A percentile compares a stretch with the other conserved stretches of the same genome.
Conservation (phyloP, 2,888 invertebrate genomes). For the Hydrotaea diabolus region DNA sequence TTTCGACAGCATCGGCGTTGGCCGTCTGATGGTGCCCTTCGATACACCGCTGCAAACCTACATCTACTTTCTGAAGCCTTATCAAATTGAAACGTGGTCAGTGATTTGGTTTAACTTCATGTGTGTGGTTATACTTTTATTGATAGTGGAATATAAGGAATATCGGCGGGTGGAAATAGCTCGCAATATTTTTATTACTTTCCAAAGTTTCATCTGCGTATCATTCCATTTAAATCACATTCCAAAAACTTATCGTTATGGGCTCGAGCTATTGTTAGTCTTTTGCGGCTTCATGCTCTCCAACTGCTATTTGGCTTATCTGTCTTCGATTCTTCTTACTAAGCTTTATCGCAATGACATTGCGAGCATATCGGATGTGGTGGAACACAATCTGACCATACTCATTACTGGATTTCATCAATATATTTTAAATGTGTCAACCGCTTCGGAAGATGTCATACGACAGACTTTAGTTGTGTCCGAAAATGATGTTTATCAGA, state of each 20-base stretch:
- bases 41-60: background rate
- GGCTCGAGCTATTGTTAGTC: background rate
- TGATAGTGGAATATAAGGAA: background rate
- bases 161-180: too few relatives aligned
- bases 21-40: background rate
- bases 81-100: background rate
- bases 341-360: background rate
- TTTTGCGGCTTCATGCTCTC: conserved; percentile 2
- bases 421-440: background rate
- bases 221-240: background rate
- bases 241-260: background rate
- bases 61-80: background rate
- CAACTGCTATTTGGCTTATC: background rate
- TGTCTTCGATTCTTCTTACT: background rate
- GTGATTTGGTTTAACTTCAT: background rate
- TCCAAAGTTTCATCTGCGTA: background rate
- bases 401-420: background rate
- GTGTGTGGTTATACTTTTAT: background rate
- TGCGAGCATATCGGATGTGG: background rate
- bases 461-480: background rate
- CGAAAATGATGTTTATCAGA: background rate
- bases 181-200: background rate
- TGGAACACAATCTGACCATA: background rate
- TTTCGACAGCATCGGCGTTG: background rate
- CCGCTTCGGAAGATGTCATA: background rate